Conservation (phyloP, 2,888 invertebrate species). For the Calameuta filiformis region DNA sequence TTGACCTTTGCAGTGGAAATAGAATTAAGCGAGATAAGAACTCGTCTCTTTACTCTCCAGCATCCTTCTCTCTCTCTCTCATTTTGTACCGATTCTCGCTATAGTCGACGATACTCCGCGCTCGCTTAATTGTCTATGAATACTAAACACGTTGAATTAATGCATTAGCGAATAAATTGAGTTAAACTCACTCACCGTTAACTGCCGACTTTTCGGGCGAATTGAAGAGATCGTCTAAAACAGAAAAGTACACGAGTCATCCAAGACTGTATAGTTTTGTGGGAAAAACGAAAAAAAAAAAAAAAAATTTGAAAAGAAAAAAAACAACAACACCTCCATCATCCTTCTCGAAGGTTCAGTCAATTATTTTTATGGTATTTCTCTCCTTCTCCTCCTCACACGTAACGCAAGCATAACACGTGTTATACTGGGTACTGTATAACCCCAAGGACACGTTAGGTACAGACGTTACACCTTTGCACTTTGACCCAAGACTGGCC, state of each 20-base stretch:
- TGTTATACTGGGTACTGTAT: not conserved
- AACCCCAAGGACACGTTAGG: not conserved
- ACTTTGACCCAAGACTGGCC: not conserved
- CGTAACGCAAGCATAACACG: not conserved
- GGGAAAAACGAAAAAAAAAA: not conserved
- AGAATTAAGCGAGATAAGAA: too few relatives aligned
- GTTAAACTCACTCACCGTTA: constrained; percentile 46
- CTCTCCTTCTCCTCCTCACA: not conserved
- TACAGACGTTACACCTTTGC: not conserved
- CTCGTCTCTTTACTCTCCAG: too few relatives aligned
- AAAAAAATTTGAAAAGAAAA: constrained; percentile 17
- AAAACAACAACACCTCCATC: not conserved
- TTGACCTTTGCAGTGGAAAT: too few relatives aligned
- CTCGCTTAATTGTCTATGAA: constrained; percentile 41
- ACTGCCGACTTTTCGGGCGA: constrained; percentile 42
- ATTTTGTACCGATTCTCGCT: not conserved
- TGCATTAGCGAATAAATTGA: not conserved
- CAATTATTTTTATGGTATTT: not conserved
- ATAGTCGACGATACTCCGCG: constrained; percentile 9
- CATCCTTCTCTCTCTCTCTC: constrained; percentile 10
- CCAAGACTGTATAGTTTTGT: not conserved
- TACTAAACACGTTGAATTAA: constrained; percentile 35
- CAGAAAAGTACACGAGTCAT: constrained; percentile 21
- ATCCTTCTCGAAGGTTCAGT: not conserved
- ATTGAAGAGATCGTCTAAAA: constrained; percentile 58